These are phyloP conservation scores for Heteromormyrus szaboi DNA, from an alignment of 2,797 vertebrate species.

Conservation along the genomic window DNA sequence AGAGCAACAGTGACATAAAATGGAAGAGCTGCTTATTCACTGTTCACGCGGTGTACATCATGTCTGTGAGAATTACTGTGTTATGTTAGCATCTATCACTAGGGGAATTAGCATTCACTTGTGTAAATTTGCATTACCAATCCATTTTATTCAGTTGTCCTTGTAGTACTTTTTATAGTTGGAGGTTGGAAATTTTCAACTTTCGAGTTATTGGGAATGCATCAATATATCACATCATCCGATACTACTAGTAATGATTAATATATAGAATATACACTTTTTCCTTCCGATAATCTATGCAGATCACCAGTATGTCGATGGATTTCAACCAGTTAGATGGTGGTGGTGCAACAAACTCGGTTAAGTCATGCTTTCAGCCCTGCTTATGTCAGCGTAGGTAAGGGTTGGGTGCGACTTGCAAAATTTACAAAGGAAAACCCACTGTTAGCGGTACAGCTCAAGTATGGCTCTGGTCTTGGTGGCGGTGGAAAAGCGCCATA, in stretches of 20 bases:
- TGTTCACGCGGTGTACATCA: neutral
- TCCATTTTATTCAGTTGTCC: neutral
- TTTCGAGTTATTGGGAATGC: neutral
- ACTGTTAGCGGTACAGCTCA: neutral
- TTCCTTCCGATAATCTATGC: neutral
- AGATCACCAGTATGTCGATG: neutral
- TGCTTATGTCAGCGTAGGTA: neutral
- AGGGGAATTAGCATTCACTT: neutral
- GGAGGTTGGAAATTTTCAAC: neutral
- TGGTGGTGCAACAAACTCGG: neutral
- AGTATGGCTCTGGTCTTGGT: neutral
- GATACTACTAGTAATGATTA: neutral
- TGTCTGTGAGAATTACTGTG: neutral
- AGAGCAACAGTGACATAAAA: neutral
- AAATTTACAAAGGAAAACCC: neutral
- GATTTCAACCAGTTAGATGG: neutral
- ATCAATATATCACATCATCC: neutral
- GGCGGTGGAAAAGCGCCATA: neutral
- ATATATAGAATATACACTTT: neutral
- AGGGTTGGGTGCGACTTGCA: neutral
- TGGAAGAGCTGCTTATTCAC: neutral
- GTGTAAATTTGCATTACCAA: neutral
- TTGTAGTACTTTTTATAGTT: neutral
- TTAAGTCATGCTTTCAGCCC: neutral
- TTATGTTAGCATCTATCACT: neutral